A percentile compares a stretch with the other conserved stretches of the same genome.
Evolutionary conservation across 1,140 invertebrate species (phyloP).

Genomic region (Cylas formicarius): DNA sequence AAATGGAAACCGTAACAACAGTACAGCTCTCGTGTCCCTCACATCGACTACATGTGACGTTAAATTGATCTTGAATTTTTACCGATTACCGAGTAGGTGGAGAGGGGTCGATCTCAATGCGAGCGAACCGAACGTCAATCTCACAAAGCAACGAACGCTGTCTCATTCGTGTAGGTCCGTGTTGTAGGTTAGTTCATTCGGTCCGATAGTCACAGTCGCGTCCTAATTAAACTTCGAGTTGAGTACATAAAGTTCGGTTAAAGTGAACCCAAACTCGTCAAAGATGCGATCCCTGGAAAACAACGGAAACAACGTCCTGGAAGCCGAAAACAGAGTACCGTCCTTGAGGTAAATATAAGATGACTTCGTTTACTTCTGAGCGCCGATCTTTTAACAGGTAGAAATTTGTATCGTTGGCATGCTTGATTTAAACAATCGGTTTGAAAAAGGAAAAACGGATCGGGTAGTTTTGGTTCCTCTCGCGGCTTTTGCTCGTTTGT

Average conservation of each 20-base stretch:
- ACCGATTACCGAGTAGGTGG: conserved; percentile 17
- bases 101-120: conserved; percentile 6
- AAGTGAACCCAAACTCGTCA: not conserved
- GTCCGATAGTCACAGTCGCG: conserved; percentile 12
- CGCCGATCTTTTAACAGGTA: too few relatives aligned
- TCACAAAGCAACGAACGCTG: conserved; percentile 5
- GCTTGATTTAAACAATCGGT: too few relatives aligned
- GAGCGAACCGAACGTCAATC: conserved; percentile 14
- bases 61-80: conserved; percentile 22
- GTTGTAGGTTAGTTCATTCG: conserved; percentile 10
- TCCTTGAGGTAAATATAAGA: conserved; percentile 21
- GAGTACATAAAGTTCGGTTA: conserved; percentile 4
- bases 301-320: conserved; percentile 9
- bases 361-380: too few relatives aligned
- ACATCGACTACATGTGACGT: conserved; percentile 20
- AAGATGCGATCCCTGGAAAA: conserved; percentile 18
- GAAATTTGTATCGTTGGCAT: too few relatives aligned
- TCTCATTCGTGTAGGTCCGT: conserved; percentile 18
- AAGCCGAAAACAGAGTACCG: conserved; percentile 14
- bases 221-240: too few relatives aligned
- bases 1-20: too few relatives aligned
- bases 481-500: too few relatives aligned
- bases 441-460: too few relatives aligned
- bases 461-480: too few relatives aligned
- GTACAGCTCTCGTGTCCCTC: too few relatives aligned